Base-by-base conservation (phyloP, 2,797 vertebrate species). In the Scolopax rusticola region DNA sequence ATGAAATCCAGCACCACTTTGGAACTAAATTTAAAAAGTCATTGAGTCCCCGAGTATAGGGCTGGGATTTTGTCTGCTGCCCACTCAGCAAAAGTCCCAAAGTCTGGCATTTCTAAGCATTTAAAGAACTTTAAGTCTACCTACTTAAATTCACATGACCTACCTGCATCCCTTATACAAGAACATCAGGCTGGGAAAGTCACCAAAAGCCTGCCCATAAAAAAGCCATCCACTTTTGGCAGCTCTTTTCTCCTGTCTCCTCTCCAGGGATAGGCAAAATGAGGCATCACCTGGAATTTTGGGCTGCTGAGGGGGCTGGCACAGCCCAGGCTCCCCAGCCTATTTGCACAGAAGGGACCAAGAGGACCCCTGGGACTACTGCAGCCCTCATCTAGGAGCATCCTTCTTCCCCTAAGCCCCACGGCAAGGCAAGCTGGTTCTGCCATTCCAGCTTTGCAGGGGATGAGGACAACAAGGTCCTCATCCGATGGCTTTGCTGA, bases 401-500 rank as follows among this genome's bases (percentile, higher is more conserved):
- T 32, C n/a, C 41, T 59, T 36, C 74, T 71, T n/a, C 2, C 11
- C 8, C n/a, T 11, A 50, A 61, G 36, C 25, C 48, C 47, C 38
- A 5, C 0, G 1, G 57, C 77, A 60, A 73, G 50, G 33, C 51
- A 6, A 74, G 18, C 8, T 47, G 43, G 53, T 40, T 12, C 65
- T 67, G 70, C 30, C 36, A 7, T 50, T 57, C 50, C 53, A 33
- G 0, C 15, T 32, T 40, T 43, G 9, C 12, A 14, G 33, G 33
- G 27, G 25, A 45, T 3, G 5, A 21, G 45, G 48, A 28, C 81
- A 75, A 61, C 53, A 21, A 11, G 10, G 45, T 51, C 74, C 32
- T 36, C 25, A 19, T 8, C 13, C 1, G 0, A 13, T 28, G 54
- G 36, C 21, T 19, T 56, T 2, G 0, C 14, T 1, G 1, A 28